Conservation (phyloP, 2,888 invertebrate species). For the Dromius quadrimaculatus region DNA sequence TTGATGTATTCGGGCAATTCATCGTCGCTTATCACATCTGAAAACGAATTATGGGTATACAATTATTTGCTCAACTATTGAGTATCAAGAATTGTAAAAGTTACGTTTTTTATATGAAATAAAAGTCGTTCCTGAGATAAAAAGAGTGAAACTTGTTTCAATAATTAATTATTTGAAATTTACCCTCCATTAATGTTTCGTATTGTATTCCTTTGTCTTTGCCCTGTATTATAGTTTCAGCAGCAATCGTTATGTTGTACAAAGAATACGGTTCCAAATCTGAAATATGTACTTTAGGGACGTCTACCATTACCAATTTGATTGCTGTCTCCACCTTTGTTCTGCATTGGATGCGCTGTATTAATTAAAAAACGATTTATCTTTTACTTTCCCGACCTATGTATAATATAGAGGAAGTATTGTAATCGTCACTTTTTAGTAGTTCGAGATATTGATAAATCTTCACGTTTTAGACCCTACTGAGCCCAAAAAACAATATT, state of each 20-base stretch:
- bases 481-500: no score
- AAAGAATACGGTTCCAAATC: slow-evolving; percentile 6
- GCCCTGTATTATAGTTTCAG: slow-evolving; percentile 15
- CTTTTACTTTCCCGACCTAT: no score
- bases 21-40: slow-evolving; percentile 5
- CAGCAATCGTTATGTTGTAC: slow-evolving; percentile 2
- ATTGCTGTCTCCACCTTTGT: neutral
- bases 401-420: no score
- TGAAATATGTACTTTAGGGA: neutral
- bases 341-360: neutral
- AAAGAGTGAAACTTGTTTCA: no score
- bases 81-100: no score
- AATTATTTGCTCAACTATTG: no score
- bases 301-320: neutral
- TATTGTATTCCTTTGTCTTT: neutral
- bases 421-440: no score
- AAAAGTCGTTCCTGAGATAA: no score
- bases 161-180: neutral
- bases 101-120: no score
- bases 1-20: slow-evolving; percentile 19
- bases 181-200: slow-evolving; percentile 12
- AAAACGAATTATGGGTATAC: neutral
- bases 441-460: no score
- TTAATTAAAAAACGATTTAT: slow-evolving; percentile 10
- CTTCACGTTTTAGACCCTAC: no score